Percentiles rank a stretch among this genome's conserved stretches.
Evolutionary conservation across 2,797 vertebrate species (phyloP).

Genomic region (Euphonia xanthogaster): DNA sequence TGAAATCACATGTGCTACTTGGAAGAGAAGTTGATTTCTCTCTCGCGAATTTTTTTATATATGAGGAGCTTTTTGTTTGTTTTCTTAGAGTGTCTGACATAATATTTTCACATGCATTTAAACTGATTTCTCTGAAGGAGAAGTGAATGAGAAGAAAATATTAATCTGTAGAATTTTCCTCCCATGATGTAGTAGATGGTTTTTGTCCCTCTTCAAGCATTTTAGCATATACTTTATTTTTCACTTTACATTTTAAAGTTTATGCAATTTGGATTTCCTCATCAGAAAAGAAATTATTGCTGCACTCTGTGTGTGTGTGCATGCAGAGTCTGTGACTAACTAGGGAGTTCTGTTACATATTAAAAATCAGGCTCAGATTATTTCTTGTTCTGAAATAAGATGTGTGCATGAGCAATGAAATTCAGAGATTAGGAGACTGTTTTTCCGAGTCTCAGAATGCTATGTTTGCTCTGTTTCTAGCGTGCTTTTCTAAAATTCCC

Average conservation of each 20-base stretch:
- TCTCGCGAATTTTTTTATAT: not conserved
- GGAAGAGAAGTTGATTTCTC: not conserved
- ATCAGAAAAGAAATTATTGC: not conserved
- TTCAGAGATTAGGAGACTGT: not conserved
- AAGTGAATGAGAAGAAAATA: not conserved
- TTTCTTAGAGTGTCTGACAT: not conserved
- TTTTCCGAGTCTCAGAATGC: not conserved
- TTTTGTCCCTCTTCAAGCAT: not conserved
- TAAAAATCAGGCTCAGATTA: not conserved
- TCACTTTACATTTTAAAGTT: not conserved
- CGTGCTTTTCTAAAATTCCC: not conserved
- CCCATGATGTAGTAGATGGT: rapidly evolving
- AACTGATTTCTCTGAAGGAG: not conserved
- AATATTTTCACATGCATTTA: not conserved
- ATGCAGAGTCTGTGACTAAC: not conserved
- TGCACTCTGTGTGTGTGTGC: not conserved
- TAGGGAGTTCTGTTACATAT: not conserved
- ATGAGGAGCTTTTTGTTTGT: not conserved
- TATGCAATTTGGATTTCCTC: not conserved
- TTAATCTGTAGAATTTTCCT: not conserved
- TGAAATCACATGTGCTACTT: not conserved
- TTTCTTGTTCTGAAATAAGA: not conserved
- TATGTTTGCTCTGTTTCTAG: not conserved
- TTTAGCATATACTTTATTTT: not conserved
- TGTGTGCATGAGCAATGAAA: not conserved